Conservation (phyloP, 2,888 invertebrate species). For the Omphaloscelis lunosa region DNA sequence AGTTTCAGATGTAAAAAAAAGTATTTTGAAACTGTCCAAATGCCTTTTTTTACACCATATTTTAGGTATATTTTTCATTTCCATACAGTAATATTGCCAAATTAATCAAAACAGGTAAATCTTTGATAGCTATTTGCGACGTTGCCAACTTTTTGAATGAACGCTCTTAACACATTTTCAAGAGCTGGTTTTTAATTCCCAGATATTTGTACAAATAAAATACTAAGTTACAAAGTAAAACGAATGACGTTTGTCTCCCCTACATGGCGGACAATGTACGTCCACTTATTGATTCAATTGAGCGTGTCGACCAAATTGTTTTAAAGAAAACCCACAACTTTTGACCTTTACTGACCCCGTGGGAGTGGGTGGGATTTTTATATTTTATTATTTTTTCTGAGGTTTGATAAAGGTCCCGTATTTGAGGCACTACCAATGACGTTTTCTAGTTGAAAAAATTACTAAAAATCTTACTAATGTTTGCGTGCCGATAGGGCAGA, state of each 20-base stretch:
- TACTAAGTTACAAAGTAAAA: conserved; percentile 38
- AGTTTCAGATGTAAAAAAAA: no score
- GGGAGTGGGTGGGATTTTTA: conserved; percentile 75
- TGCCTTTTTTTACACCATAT: no score
- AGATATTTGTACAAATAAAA: conserved; percentile 46
- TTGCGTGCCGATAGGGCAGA: no score
- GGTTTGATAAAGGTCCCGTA: neutral
- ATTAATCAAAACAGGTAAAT: no score
- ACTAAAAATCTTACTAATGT: no score
- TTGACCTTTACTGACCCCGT: conserved; percentile 81
- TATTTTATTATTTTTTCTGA: conserved; percentile 22
- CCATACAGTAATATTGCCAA: no score
- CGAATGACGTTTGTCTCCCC: conserved; percentile 54
- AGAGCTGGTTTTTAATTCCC: neutral
- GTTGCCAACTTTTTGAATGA: no score
- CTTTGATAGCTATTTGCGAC: no score
- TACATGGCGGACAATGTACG: conserved; percentile 45
- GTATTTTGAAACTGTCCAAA: no score
- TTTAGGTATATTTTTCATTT: no score
- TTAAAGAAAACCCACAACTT: conserved; percentile 78
- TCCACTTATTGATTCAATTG: conserved; percentile 82
- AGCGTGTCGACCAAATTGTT: conserved; percentile 84
- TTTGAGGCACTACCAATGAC: neutral
- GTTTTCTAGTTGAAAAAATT: neutral
- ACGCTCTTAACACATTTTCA: no score